Base-by-base conservation (phyloP, 2,797 vertebrate species). In the Cichlasoma orientale region DNA sequence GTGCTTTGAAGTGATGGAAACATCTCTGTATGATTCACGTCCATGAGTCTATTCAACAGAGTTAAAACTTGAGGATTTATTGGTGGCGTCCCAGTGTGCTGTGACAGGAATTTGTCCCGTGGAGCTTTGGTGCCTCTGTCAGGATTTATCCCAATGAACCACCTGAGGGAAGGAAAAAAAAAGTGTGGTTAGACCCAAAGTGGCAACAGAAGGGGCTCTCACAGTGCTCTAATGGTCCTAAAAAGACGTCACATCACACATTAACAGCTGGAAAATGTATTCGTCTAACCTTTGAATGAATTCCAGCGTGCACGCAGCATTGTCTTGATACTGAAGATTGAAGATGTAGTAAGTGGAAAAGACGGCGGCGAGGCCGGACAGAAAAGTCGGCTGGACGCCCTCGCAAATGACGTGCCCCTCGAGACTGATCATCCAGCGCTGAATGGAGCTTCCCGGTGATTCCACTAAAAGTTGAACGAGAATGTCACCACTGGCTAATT, bases 401-500 rank as follows among this genome's bases (percentile, higher is more conserved):
- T 71, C 31, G n/a, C 69, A 71, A 23, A 71, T 55, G 52, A 71
- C n/a, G n/a, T 36, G n/a, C 52, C 69, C 69, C 52, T 71, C 69
- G 7, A 55, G 29, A 54, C 69, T 71, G 29, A 71, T 36, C 69
- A 71, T 55, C 69, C 69, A 71, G 69, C 52, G n/a, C 8, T 0
- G 0, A 54, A 54, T 36, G n/a, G 6, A 54, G 14, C 31, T 38
- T 71, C 21, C 31, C 0, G 8, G 50, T 23, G 29, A 31, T 55
- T 54, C 14, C 1, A 14, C 50, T 71, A 36, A 71, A 71, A 55
- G 21, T 71, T 33, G 14, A 71, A 33, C 25, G 14, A 71, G 13
- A 55, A 18, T 47, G 3, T 44, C 14, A 66, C 16, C 41, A 27
- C 47, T 66, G 47, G 38, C 61, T 47, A 47, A 47, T 66, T 66